Conservation (phyloP, 2,113 vertebrate species). For the Xiphias gladius region DNA sequence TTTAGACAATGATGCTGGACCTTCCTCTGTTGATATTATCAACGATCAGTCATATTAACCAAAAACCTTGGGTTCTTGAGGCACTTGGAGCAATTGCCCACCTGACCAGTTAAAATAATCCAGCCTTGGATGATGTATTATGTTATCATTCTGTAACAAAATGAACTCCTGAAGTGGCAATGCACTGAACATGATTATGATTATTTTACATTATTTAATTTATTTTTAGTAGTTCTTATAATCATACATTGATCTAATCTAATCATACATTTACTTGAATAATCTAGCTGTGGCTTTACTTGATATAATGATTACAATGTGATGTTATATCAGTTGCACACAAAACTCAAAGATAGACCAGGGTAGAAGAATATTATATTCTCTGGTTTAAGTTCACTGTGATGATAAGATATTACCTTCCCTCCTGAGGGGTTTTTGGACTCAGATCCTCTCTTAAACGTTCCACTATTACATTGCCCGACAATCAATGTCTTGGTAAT, state of each 20-base stretch:
- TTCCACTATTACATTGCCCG: background rate
- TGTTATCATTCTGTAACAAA: too few species aligned
- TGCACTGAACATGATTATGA: too few species aligned
- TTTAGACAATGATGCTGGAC: too few species aligned
- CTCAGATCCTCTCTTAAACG: slow-evolving; percentile 20
- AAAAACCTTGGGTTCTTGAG: too few species aligned
- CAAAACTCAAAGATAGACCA: background rate
- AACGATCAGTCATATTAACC: too few species aligned
- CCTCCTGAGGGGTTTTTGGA: slow-evolving; percentile 18
- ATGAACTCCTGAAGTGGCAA: too few species aligned
- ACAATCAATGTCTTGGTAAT: slow-evolving; percentile 32
- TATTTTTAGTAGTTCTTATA: background rate
- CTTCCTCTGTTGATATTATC: too few species aligned
- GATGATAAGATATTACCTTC: slow-evolving; percentile 3
- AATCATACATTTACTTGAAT: background rate
- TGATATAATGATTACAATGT: background rate
- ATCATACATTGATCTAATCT: background rate
- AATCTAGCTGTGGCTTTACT: background rate
- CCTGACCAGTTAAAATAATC: too few species aligned
- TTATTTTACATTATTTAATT: background rate
- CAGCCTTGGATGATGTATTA: too few species aligned
- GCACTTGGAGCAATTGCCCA: too few species aligned
- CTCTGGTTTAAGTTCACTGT: slow-evolving; percentile 3
- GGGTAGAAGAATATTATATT: slow-evolving; percentile 12
- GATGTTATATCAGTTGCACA: background rate